These are phyloP conservation scores for Eueides isabella DNA, from an alignment of 1,140 invertebrate species.

Conservation along the genomic window DNA sequence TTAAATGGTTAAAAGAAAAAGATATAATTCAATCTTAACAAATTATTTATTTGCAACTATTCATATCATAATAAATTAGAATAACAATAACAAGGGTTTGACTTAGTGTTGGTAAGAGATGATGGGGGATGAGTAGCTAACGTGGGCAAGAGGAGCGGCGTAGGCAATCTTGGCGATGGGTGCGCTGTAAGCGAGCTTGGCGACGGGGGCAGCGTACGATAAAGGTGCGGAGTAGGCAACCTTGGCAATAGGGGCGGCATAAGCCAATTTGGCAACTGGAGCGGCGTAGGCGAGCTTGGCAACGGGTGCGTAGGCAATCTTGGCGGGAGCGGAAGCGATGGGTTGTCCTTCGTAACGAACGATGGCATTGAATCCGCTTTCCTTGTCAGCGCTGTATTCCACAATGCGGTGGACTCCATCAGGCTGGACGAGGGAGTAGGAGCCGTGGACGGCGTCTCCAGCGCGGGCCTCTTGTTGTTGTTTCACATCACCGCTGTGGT, in stretches of 20 bases:
- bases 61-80: constrained; percentile 23
- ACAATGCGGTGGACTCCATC: constrained; percentile 83
- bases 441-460: constrained; percentile 84
- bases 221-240: constrained; percentile 53
- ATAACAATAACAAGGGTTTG: constrained; percentile 44
- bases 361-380: constrained; percentile 63
- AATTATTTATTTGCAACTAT: constrained; percentile 28
- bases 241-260: constrained; percentile 46
- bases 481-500: constrained; percentile 79
- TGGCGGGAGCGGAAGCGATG: constrained; percentile 47
- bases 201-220: constrained; percentile 47
- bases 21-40: constrained; percentile 9
- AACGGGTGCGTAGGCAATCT: constrained; percentile 47
- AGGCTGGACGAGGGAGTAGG: constrained; percentile 84
- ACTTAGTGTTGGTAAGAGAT: constrained; percentile 65
- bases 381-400: constrained; percentile 81
- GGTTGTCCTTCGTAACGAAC: constrained; percentile 67
- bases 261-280: constrained; percentile 46
- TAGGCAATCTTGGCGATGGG: constrained; percentile 51
- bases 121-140: constrained; percentile 60
- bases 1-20: neutral
- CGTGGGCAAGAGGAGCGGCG: constrained; percentile 51
- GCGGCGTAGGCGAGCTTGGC: constrained; percentile 49
- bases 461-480: constrained; percentile 67
- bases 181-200: constrained; percentile 50